phyloP scores from a whole-genome alignment of 2,113 vertebrate species.

The Melozone crissalis region DNA sequence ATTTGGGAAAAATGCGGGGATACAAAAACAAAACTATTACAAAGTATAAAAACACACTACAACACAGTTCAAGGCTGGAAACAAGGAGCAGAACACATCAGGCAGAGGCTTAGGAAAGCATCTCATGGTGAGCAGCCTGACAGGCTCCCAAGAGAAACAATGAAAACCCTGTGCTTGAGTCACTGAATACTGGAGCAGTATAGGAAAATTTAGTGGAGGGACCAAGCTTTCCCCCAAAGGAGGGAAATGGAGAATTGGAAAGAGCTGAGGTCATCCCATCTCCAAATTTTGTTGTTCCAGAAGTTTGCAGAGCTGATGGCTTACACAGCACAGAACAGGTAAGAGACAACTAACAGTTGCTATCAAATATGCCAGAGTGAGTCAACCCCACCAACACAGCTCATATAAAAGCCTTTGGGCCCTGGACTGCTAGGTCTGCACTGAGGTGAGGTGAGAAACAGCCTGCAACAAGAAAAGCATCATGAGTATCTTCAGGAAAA shows the following conservation, averaged over 20 bases:
- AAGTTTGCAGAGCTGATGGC: background rate
- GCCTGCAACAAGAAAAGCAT: background rate
- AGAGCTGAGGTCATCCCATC: background rate
- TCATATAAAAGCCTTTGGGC: background rate
- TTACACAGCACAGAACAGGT: background rate
- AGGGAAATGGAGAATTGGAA: background rate
- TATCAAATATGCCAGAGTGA: background rate
- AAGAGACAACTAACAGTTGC: background rate
- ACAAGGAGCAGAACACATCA: background rate
- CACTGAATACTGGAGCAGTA: constrained; percentile 11
- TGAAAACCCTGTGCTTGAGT: background rate
- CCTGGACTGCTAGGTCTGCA: background rate
- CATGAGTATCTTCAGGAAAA: background rate
- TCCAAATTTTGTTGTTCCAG: background rate
- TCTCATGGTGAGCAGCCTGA: background rate
- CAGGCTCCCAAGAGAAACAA: background rate
- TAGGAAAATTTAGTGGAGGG: constrained; percentile 45
- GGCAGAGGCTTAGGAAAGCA: background rate
- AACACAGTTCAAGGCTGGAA: background rate
- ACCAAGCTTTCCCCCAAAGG: background rate
- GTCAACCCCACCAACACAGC: background rate
- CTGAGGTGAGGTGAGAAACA: background rate
- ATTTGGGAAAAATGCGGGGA: too few relatives aligned
- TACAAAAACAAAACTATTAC: too few relatives aligned
- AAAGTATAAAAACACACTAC: too few relatives aligned